A percentile compares a stretch with the other conserved stretches of the same genome.
These are phyloP conservation scores for Prunella himalayana DNA, from an alignment of 2,113 vertebrate genomes.

Conservation along the genomic window DNA sequence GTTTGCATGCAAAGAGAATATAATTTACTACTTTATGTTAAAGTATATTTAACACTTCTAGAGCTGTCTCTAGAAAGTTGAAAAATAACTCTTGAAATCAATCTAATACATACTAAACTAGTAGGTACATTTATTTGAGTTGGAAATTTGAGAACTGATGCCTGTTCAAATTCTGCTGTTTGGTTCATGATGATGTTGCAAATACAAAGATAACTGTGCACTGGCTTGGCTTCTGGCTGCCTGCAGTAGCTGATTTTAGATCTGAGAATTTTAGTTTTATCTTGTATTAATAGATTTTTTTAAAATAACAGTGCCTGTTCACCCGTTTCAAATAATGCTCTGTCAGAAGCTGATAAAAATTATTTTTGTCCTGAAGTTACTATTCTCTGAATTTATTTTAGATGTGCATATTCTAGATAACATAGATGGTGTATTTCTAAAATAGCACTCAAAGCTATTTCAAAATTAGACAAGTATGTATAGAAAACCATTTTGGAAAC, in stretches of 20 bases:
- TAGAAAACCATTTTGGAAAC: background rate
- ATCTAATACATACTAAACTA: background rate
- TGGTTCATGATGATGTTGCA: background rate
- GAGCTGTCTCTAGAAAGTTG: background rate
- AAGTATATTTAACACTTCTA: background rate
- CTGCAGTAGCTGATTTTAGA: background rate
- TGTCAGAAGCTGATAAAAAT: background rate
- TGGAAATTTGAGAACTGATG: background rate
- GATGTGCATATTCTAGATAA: background rate
- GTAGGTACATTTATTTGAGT: background rate
- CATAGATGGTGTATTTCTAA: background rate
- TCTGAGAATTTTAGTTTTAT: background rate
- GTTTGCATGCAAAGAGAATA: background rate
- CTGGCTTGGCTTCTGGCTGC: background rate
- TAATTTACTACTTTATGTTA: background rate
- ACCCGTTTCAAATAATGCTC: background rate
- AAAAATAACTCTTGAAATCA: background rate
- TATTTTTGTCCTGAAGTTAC: background rate
- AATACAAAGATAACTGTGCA: background rate
- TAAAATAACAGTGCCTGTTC: background rate
- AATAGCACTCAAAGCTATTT: background rate
- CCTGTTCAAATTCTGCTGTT: background rate
- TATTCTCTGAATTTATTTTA: background rate
- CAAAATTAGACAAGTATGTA: background rate
- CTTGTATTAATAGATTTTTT: background rate